Evolutionary conservation across 2,888 invertebrate species (phyloP).

Genomic region (Drosophila quinaria): DNA sequence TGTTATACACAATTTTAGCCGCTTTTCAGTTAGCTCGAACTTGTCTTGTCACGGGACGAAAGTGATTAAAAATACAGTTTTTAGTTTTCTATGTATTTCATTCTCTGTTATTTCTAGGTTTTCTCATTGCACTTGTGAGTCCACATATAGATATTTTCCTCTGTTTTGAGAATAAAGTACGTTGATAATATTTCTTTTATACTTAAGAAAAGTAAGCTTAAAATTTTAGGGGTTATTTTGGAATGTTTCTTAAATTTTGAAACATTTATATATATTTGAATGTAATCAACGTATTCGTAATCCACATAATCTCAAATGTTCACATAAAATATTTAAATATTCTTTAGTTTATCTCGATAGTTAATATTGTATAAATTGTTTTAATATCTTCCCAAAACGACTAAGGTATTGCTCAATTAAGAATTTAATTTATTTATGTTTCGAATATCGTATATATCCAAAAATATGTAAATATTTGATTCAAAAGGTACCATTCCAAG

Average conservation of each 20-base stretch:
- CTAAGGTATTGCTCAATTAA: background rate
- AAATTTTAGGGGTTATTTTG: no score
- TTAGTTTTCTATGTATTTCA: constrained; percentile 1
- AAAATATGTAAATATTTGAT: constrained; percentile 11
- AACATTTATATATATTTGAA: background rate
- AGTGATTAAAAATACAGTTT: constrained; percentile 75
- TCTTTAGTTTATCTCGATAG: background rate
- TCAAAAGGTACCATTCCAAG: constrained; percentile 10
- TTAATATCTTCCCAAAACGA: background rate
- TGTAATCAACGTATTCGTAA: no score
- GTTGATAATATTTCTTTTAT: constrained; percentile 4
- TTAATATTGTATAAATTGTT: background rate
- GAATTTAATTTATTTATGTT: background rate
- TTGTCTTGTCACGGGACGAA: constrained; percentile 72
- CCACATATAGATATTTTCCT: constrained; percentile 9
- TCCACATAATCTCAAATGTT: background rate
- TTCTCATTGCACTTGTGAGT: constrained; percentile 8
- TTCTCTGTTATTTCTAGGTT: constrained; percentile 8
- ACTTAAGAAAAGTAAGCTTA: background rate
- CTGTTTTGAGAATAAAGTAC: background rate
- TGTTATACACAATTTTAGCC: constrained; percentile 68
- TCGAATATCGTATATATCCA: constrained; percentile 3
- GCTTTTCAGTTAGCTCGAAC: constrained; percentile 68
- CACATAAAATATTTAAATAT: background rate
- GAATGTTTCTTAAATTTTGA: no score